Conservation (phyloP, 2,113 vertebrate genomes). For the Pollachius pollachius region DNA sequence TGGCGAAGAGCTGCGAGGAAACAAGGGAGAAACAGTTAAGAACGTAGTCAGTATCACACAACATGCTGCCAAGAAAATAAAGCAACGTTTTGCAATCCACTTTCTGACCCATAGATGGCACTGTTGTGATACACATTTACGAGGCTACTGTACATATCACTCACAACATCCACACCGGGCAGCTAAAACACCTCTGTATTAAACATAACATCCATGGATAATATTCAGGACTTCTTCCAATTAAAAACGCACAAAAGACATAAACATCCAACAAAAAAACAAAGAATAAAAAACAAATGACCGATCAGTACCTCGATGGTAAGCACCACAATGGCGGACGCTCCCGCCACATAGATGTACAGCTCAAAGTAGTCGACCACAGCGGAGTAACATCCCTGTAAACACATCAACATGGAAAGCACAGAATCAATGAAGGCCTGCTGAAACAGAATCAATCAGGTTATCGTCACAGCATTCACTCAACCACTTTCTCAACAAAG, state of each 20-base stretch:
- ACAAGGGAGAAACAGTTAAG: slow-evolving; percentile 3
- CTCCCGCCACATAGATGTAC: slow-evolving; percentile 91
- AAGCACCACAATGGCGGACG: slow-evolving; percentile 88
- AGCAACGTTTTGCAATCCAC: slow-evolving; percentile 10
- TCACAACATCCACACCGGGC: no score
- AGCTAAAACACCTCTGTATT: no score
- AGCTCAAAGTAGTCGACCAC: slow-evolving; percentile 90
- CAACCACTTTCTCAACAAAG: slow-evolving; percentile 52
- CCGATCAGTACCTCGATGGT: slow-evolving; percentile 84
- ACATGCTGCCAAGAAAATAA: not conserved
- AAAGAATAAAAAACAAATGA: slow-evolving; percentile 3
- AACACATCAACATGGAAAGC: slow-evolving; percentile 32
- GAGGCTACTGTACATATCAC: not conserved
- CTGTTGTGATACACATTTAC: slow-evolving; percentile 23
- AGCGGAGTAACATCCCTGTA: slow-evolving; percentile 89
- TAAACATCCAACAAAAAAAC: slow-evolving; percentile 1
- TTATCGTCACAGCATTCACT: slow-evolving; percentile 47
- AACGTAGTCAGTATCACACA: not conserved
- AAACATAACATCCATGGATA: no score
- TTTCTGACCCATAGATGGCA: slow-evolving; percentile 50
- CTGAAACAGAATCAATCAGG: slow-evolving; percentile 47
- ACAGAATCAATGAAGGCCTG: slow-evolving; percentile 39
- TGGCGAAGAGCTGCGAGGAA: slow-evolving; percentile 84
- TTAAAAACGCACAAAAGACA: slow-evolving; percentile 11
- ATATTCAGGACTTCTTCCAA: not conserved